Conservation (phyloP, 1,140 invertebrate species). For the Cotesia chilonis region DNA sequence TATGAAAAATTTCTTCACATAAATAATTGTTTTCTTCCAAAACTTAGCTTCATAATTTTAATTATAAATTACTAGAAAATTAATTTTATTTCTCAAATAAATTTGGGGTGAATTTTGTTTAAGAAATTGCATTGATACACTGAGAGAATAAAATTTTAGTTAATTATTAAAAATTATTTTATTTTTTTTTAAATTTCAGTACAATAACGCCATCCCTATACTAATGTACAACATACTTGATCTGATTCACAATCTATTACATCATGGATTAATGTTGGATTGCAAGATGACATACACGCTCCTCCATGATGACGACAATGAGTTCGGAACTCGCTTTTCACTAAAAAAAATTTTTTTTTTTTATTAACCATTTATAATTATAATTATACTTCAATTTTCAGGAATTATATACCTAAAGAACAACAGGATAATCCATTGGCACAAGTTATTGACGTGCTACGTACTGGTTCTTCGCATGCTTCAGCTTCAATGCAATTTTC, state of each 20-base stretch:
- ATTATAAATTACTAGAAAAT: no score
- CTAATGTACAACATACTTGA: conserved; percentile 51
- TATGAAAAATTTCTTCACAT: no score
- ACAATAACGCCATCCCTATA: conserved; percentile 35
- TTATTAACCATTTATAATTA: neutral
- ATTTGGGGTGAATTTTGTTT: no score
- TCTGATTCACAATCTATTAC: conserved; percentile 44
- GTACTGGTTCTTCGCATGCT: conserved; percentile 35
- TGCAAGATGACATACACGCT: conserved; percentile 46
- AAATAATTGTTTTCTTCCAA: no score
- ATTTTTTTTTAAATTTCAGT: neutral
- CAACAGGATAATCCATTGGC: conserved; percentile 45
- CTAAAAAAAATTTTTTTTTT: conserved; percentile 42
- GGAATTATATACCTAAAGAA: conserved; percentile 44
- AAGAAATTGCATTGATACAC: no score
- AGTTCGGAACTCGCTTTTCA: conserved; percentile 48
- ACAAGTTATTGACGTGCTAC: conserved; percentile 13
- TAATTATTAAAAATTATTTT: no score
- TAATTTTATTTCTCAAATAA: no score
- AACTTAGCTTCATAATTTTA: no score
- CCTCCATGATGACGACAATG: conserved; percentile 52
- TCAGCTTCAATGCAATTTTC: conserved; percentile 45
- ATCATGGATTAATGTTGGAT: neutral
- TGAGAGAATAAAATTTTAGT: no score
- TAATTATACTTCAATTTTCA: neutral